Base-by-base conservation (phyloP, 2,113 vertebrate genomes). In the Pipra filicauda region DNA sequence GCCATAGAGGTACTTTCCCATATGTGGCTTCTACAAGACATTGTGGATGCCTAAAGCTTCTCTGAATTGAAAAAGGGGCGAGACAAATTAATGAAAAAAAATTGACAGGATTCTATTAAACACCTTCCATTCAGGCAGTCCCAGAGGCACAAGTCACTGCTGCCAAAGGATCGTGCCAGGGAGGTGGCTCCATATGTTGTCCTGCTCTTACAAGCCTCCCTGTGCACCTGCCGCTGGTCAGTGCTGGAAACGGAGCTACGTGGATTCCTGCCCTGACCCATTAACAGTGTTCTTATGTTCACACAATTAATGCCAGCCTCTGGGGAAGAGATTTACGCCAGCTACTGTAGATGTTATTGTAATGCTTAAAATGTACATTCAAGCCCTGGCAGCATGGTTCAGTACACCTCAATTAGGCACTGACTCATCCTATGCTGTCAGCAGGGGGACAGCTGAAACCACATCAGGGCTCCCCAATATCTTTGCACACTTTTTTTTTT, bases 181-280 rank as follows among this genome's bases (percentile, higher is more conserved):
- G 35, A 59, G 11, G 6, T 84, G 83, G 71, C 61, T 78, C 89
- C 76, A 64, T 89, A 75, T 84, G 83, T 15, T 78, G 43, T 30
- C 85, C 72, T 89, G 69, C 37, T 74, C 65, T 73, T 27, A 20
- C 35, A 30, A 6, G 0, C 6, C 43, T 86, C 46, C 67, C 67
- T 33, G 5, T 27, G 54, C 76, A 82, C 65, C 95, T 92, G 83
- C 57, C 2, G 1, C 39, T 52, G 89, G 91, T 37, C 89, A 65
- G 28, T 31, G 61, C 0, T 84, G 76, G 48, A 78, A 55, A 11
- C 0, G 0, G 52, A 84, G 15, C 1, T 5, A 35, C 30, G 46
- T 57, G 77, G 61, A 74, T 61, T 83, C 86, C 59, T 89, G 85
- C 80, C 65, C 89, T 95, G 93, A 96, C 83, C 88, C 24, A 54